Evolutionary conservation across 2,888 invertebrate genomes (phyloP), one percentile per base, ranked within the genome.

Genomic region (Tetanocera ferruginea): DNA sequence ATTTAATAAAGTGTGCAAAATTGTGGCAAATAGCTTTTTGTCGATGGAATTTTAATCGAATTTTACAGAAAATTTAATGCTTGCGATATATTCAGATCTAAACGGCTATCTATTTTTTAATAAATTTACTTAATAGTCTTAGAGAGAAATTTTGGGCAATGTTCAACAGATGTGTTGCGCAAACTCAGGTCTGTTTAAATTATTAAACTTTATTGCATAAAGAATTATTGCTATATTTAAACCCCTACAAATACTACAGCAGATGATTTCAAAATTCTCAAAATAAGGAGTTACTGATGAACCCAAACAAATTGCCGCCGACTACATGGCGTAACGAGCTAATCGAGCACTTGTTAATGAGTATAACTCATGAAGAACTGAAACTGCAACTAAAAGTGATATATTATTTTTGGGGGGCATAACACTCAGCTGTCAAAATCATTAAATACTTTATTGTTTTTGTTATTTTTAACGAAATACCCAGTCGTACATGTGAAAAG

Each of bases 371-470:
- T 19, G 60, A 60, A 25, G 28, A 60, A 60, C 25, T 23, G 23
- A 17, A 28, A 43, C 43, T 43, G 25, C 1, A 55, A 55, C 19
- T 55, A 19, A 55, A 19, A 23, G 6, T 9, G 60, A 60, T 25
- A 60, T 60, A 23, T 28, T 19, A 60, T 60, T 60, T 60, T 60
- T 60, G 43, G 43, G 43, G 43, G 43, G 43, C 43, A 43, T 3
- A 86, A 86, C 87, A 85, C 84, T 86, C 84, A 86, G 84, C 87
- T 87, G 87, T 87, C 87, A 87, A 85, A 87, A 82, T 86, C 85
- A 87, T 87, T 83, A 72, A 72, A 72, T 34, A 60, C 14, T 34
- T 34, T 69, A 17, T 23, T 23, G n/a, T 25, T 66, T 66, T 66
- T 66, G 31, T 28, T 34, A 19, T 66, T 28, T 19, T 28, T 66